phyloP scores from a whole-genome alignment of 2,797 vertebrate genomes.

The Hirundo rustica region DNA sequence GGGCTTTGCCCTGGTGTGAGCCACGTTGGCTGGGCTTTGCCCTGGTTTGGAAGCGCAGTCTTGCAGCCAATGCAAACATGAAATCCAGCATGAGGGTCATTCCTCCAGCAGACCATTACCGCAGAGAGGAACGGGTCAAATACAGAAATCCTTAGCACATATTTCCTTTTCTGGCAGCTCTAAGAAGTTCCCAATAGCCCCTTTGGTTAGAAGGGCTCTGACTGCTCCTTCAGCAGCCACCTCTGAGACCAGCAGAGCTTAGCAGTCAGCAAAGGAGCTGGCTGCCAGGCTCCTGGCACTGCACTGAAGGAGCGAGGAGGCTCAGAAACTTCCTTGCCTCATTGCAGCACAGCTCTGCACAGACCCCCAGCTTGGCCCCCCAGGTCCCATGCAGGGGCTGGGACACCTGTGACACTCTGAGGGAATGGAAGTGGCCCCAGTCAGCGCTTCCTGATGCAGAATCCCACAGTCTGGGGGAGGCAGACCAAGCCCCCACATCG shows the following conservation, averaged over 20 bases:
- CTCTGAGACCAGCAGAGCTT: not conserved
- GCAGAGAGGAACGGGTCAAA: not conserved
- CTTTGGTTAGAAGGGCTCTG: not conserved
- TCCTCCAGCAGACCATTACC: not conserved
- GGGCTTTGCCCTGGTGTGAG: too few species aligned
- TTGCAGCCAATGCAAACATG: fast-evolving
- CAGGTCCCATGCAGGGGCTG: not conserved
- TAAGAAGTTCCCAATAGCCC: not conserved
- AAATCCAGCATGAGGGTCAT: not conserved
- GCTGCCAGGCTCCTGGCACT: not conserved
- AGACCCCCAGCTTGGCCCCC: not conserved
- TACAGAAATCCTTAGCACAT: not conserved
- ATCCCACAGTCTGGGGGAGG: not conserved
- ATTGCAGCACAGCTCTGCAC: not conserved
- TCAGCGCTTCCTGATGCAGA: fast-evolving
- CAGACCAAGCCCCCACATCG: not conserved
- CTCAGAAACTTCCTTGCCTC: not conserved
- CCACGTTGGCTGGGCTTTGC: not conserved
- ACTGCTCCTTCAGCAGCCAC: not conserved
- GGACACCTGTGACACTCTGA: not conserved
- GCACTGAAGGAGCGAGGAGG: not conserved
- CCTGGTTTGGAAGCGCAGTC: not conserved
- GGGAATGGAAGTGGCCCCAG: not conserved
- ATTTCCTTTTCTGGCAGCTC: not conserved
- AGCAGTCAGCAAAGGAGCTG: not conserved